Evolutionary conservation across 2,113 vertebrate genomes (phyloP).

Genomic region (Cyrtonyx montezumae): DNA sequence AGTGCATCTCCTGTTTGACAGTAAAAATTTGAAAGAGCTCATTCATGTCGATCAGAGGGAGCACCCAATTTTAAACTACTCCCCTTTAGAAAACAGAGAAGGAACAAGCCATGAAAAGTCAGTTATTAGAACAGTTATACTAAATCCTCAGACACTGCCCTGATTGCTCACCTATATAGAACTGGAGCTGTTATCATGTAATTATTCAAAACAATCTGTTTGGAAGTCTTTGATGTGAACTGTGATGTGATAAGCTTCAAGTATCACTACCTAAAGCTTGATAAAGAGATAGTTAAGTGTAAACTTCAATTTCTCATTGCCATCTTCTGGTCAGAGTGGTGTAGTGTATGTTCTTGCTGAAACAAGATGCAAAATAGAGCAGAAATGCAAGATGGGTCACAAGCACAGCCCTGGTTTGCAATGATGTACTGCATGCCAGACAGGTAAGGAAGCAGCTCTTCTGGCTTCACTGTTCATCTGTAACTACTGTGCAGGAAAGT

Average conservation of each 20-base stretch:
- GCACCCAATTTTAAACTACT: too few relatives aligned
- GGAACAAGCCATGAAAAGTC: not conserved
- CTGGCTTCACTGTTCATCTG: not conserved
- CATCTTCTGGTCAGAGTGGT: constrained; percentile 67
- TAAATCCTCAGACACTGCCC: not conserved
- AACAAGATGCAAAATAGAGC: not conserved
- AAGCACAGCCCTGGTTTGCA: not conserved
- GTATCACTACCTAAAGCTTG: not conserved
- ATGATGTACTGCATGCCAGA: not conserved
- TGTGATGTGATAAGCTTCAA: not conserved
- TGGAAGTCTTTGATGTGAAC: not conserved
- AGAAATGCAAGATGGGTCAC: not conserved
- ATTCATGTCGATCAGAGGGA: too few relatives aligned
- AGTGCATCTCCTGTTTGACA: too few relatives aligned
- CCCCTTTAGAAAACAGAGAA: too few relatives aligned
- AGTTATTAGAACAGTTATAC: not conserved
- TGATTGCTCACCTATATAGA: not conserved
- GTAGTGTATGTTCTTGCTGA: constrained; percentile 22
- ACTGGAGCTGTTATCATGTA: not conserved
- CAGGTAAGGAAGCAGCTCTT: not conserved
- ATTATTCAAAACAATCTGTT: not conserved
- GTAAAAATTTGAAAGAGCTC: too few relatives aligned
- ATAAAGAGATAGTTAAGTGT: not conserved
- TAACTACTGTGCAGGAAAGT: not conserved
- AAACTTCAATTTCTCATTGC: constrained; percentile 53